Evolutionary conservation across 2,113 vertebrate species (phyloP).

Genomic region (Xerus inauris): DNA sequence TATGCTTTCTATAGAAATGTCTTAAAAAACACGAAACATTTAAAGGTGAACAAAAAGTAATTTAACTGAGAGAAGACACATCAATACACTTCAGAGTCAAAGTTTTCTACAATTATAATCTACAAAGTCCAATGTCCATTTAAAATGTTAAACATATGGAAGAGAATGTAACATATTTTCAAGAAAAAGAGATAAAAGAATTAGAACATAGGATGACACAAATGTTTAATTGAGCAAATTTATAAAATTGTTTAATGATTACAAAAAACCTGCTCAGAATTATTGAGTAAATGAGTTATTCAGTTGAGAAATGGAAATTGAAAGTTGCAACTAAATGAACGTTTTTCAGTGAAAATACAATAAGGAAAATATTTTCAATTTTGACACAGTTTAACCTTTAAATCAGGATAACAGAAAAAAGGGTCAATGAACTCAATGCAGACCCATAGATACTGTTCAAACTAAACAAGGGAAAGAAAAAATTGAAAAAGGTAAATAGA

Average conservation of each 20-base stretch:
- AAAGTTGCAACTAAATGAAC: neutral
- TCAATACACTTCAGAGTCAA: neutral
- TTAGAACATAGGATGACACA: neutral
- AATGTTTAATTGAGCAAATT: neutral
- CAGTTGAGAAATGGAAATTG: neutral
- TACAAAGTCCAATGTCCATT: neutral
- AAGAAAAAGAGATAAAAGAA: neutral
- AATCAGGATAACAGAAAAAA: neutral
- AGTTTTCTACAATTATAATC: neutral
- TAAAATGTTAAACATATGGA: neutral
- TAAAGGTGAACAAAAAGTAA: neutral
- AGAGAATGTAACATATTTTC: neutral
- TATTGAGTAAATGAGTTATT: neutral
- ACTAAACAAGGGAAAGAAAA: neutral
- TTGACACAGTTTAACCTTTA: neutral
- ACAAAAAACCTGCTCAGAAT: neutral
- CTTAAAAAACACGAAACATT: neutral
- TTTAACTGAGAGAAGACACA: neutral
- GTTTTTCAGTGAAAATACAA: neutral
- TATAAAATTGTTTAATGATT: neutral
- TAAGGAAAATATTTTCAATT: neutral
- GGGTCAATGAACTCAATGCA: neutral
- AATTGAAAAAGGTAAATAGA: neutral
- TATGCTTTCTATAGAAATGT: neutral
- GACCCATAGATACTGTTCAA: neutral